A percentile compares a stretch with the other conserved stretches of the same genome.
Conservation (phyloP, 2,888 invertebrate species). For the Phyllotreta striolata region DNA sequence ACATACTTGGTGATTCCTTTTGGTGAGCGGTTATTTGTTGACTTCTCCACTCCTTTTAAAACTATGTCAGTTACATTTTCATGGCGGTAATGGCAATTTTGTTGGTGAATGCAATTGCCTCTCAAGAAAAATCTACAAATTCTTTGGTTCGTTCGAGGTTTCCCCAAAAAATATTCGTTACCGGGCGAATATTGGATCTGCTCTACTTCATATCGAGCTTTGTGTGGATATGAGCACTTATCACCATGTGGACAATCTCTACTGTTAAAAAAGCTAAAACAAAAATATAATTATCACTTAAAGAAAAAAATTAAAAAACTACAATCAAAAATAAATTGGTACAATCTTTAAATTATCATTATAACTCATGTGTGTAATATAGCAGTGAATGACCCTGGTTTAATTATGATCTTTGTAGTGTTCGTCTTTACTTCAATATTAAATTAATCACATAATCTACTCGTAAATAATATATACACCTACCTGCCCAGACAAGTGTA, state of each 20-base stretch:
- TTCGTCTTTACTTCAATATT: too few species aligned
- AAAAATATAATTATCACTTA: background rate
- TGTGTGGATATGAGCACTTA: conserved; percentile 43
- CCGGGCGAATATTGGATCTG: conserved; percentile 39
- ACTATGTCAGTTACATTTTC: conserved; percentile 34
- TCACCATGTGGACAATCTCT: conserved; percentile 41
- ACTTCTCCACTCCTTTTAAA: conserved; percentile 20
- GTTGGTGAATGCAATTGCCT: conserved; percentile 49
- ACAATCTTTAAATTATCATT: too few species aligned
- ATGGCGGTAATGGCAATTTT: conserved; percentile 50
- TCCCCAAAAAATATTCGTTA: conserved; percentile 45
- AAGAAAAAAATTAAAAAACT: background rate
- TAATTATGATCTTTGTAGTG: too few species aligned
- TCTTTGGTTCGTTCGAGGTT: conserved; percentile 40
- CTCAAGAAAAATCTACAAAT: conserved; percentile 48
- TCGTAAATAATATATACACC: too few species aligned
- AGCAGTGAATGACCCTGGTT: too few species aligned
- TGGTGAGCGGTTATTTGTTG: conserved; percentile 18
- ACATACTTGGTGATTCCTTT: conserved; percentile 25
- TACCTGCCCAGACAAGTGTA: background rate
- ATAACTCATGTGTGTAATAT: too few species aligned
- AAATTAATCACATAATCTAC: too few species aligned
- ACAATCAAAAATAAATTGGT: background rate
- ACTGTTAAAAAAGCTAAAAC: conserved; percentile 44
- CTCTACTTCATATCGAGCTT: conserved; percentile 43